Conservation (phyloP, 2,888 invertebrate genomes). For the Leucophenga maculata region DNA sequence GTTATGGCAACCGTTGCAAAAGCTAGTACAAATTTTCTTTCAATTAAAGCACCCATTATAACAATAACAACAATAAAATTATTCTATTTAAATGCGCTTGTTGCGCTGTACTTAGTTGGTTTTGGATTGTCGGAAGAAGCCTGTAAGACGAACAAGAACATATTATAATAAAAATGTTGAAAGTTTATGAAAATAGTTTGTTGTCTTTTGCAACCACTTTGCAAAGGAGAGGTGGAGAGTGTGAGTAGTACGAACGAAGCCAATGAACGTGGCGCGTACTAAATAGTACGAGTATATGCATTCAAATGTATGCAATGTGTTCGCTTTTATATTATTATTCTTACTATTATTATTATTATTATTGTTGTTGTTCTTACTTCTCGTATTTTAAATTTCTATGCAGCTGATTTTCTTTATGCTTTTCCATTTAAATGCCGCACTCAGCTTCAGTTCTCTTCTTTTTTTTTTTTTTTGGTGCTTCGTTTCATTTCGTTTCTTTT, state of each 20-base stretch:
- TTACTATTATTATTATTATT: background rate
- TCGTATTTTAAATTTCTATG: conserved; percentile 22
- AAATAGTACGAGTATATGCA: background rate
- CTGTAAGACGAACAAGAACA: background rate
- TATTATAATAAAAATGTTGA: conserved; percentile 9
- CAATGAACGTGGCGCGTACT: background rate
- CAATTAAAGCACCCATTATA: too few species aligned
- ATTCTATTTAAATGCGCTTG: background rate
- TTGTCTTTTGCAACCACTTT: conserved; percentile 26
- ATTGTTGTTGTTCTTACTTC: background rate
- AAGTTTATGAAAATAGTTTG: conserved; percentile 45
- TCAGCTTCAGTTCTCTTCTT: conserved; percentile 50
- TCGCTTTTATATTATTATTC: background rate
- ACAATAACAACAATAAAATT: too few species aligned
- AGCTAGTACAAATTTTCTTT: too few species aligned
- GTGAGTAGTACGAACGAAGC: background rate
- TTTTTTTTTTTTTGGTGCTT: conserved; percentile 35
- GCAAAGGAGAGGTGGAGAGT: background rate
- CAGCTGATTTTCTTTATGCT: conserved; percentile 37
- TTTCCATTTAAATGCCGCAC: conserved; percentile 31
- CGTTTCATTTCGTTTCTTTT: background rate
- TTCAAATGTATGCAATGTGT: background rate
- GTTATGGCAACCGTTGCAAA: too few species aligned
- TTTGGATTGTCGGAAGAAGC: background rate
- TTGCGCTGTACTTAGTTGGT: background rate